Conservation (phyloP, 2,797 vertebrate species). For the Taeniopygia guttata region DNA sequence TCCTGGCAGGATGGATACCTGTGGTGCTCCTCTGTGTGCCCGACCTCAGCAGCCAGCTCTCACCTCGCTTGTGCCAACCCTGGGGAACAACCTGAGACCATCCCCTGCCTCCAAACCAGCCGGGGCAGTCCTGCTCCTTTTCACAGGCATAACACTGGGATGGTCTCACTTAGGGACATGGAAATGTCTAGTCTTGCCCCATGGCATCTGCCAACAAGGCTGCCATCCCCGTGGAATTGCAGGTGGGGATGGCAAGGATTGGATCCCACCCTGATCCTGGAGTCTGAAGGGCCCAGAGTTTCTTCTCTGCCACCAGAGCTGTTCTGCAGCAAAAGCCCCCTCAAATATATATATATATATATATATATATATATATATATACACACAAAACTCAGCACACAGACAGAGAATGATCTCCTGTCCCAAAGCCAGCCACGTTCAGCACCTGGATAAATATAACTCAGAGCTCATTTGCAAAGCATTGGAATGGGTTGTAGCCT, state of each 20-base stretch:
- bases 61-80: background rate
- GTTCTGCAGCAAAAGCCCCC: background rate
- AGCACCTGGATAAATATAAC: conserved; percentile 46
- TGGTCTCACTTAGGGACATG: background rate
- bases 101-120: background rate
- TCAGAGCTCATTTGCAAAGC: background rate
- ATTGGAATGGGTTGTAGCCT: background rate
- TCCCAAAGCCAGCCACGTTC: background rate
- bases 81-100: background rate
- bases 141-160: background rate
- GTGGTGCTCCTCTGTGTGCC: background rate
- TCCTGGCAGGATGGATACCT: background rate
- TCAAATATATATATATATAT: background rate
- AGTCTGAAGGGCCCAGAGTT: background rate
- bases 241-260: background rate
- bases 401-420: background rate
- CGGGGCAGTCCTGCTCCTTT: rapidly evolving
- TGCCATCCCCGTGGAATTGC: background rate
- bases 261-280: background rate
- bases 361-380: no score
- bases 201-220: background rate
- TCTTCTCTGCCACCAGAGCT: background rate
- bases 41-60: background rate
- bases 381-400: background rate
- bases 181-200: background rate